Base-by-base conservation (phyloP, 1,140 invertebrate species). In the Battus philenor region DNA sequence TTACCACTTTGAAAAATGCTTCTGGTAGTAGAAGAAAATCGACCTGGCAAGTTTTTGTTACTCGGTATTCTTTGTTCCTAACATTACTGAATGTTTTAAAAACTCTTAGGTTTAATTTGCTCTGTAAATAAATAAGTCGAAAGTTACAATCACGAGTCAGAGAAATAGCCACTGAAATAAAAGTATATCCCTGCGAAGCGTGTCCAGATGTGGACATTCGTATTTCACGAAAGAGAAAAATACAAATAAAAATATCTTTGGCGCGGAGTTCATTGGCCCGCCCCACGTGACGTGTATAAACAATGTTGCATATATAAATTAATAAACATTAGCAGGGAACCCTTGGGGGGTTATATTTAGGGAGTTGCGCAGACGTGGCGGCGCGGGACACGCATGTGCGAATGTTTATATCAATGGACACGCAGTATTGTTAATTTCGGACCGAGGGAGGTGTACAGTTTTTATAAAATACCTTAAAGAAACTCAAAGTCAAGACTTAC, bases 311-410 rank as follows among this genome's bases (percentile, higher is more conserved):
- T 67, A 60, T 71, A 70, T 71, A 74, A 70, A 74, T 74, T 79
- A 76, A 78, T 74, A 79, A 76, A 73, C 68, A 72, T 71, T 69
- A 57, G 62, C 69, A 80, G 74, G 72, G 80, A 80, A 80, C 79
- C 69, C 79, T 83, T 73, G 65, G 70, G 64, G 54, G 57, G 68
- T 63, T 80, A 80, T 68, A 79, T 77, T 74, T 80, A 75, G 68
- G 59, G 50, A 47, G 63, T 57, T 60, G 62, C 52, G 59, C 61
- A 68, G 64, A 71, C 69, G 68, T 31, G 30, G 54, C 59, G 74
- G 55, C 48, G 52, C 36, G 41, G 24, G 16, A 34, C 48, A 46
- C 61, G 60, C 59, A 55, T 50, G 45, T 57, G 65, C 62, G 22
- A 67, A 70, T 72, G 60, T 72, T 69, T 75, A 68, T 57, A 49